Evolutionary conservation across 2,888 invertebrate genomes (phyloP), one percentile per base, ranked within the genome.

Genomic region (Hirtodrosophila duncani): DNA sequence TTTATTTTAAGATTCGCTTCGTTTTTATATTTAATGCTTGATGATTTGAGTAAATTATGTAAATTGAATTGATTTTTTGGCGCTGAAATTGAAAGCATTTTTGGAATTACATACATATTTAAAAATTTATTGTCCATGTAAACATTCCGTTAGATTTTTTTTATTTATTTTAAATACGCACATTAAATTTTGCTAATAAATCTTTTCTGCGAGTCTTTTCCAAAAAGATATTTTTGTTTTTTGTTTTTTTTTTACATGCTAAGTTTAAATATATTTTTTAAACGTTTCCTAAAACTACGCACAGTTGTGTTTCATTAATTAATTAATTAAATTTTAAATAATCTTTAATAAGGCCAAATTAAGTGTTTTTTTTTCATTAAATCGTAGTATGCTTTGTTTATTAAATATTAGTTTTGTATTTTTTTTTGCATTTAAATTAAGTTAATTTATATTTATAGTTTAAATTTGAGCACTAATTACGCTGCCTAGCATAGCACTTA

Each of bases 341-440:
- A 81, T 80, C 52, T 61, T 78, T 72, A 82, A 81, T 83, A 83
- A 83, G 83, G 83, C 83, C 83, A 84, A 83, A 83, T 83, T 79
- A 83, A 83, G 78, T 84, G 56, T 71, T 57, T 57, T 17, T 52
- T 51, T 55, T 31, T 31, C 43, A 18, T 34, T 20, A 18, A 8
- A 10, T 29, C 18, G 16, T 34, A 18, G 20, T 27, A 9, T 37
- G 14, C 3, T 38, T 23, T 23, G 10, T 18, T 38, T 45, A 31
- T 43, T 53, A 49, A 55, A 44, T 59, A 51, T 72, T 42, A 45
- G 33, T 49, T 53, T 14, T 38, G 21, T 10, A 29, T 36, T 33
- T 37, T 36, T 34, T 29, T 23, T 51, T 41, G 49, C 33, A 27
- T 50, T 50, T 48, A 48, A 20, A 24, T 50, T 39, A 34, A 49